phyloP scores from a whole-genome alignment of 2,888 invertebrate species.

The Acleris holmiana region DNA sequence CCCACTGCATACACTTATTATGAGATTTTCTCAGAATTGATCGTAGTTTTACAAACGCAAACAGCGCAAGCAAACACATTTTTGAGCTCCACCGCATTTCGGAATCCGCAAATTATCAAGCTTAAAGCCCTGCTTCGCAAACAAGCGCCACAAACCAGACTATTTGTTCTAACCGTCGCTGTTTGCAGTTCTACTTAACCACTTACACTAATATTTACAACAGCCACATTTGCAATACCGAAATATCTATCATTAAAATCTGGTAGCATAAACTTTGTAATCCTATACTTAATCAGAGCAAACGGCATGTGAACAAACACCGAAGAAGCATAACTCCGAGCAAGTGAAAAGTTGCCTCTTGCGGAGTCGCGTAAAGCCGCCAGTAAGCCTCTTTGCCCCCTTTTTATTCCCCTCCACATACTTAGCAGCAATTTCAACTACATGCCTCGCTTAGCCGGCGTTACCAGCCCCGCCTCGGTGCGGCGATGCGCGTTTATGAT shows the following conservation, averaged over 20 bases:
- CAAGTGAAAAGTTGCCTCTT: conserved; percentile 60
- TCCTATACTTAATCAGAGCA: conserved; percentile 71
- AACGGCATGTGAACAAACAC: conserved; percentile 71
- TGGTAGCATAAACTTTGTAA: conserved; percentile 52
- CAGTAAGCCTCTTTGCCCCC: conserved; percentile 73
- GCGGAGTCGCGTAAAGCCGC: conserved; percentile 64
- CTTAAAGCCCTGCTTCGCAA: conserved; percentile 12
- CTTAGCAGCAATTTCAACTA: conserved; percentile 74
- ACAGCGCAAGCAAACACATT: neutral
- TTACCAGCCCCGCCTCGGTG: conserved; percentile 12
- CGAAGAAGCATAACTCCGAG: conserved; percentile 61
- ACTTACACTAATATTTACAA: conserved; percentile 30
- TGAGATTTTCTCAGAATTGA: no score
- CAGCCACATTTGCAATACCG: conserved; percentile 19
- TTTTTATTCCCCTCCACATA: conserved; percentile 75
- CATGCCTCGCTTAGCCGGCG: conserved; percentile 59
- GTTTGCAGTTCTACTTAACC: conserved; percentile 29
- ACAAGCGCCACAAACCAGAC: conserved; percentile 22
- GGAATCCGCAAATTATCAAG: conserved; percentile 16
- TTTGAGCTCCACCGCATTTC: conserved; percentile 5
- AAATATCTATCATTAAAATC: conserved; percentile 37
- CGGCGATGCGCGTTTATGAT: conserved; percentile 29
- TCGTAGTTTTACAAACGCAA: neutral
- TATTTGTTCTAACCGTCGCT: conserved; percentile 26
- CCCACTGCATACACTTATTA: no score